Conservation (phyloP, 2,888 invertebrate species). For the Patella depressa region DNA sequence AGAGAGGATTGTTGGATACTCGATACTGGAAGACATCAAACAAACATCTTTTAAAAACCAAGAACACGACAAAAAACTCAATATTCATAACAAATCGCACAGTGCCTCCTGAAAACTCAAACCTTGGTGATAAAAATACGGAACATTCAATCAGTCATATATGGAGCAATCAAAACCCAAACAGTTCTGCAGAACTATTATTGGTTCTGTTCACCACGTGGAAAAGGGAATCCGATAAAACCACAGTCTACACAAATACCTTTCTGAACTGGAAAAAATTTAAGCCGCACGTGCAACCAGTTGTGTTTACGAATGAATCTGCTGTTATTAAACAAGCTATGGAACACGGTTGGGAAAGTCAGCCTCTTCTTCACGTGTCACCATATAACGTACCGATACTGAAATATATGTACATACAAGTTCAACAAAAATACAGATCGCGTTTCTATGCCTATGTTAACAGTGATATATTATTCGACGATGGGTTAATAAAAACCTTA, state of each 20-base stretch:
- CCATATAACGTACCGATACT: constrained; percentile 54
- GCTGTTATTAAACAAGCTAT: constrained; percentile 28
- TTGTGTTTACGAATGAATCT: constrained; percentile 49
- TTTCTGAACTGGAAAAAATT: constrained; percentile 50
- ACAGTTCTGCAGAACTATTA: constrained; percentile 14
- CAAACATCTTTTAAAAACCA: too few species aligned
- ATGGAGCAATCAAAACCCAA: too few species aligned
- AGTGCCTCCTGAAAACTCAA: too few species aligned
- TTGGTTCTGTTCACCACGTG: constrained; percentile 57
- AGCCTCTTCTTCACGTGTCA: constrained; percentile 43
- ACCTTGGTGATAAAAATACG: too few species aligned
- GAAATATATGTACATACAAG: constrained; percentile 58
- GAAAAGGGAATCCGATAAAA: constrained; percentile 44
- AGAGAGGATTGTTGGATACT: too few species aligned
- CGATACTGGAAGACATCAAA: too few species aligned
- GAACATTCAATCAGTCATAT: too few species aligned
- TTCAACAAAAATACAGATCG: constrained; percentile 45
- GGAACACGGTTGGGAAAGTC: constrained; percentile 44
- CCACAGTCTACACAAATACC: constrained; percentile 50
- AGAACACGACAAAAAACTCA: too few species aligned
- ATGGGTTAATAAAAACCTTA: constrained; percentile 44
- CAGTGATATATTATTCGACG: constrained; percentile 59
- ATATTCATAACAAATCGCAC: too few species aligned
- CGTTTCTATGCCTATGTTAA: constrained; percentile 58
- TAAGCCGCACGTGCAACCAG: constrained; percentile 45